phyloP scores from a whole-genome alignment of 2,888 invertebrate species.

The Chymomyza procnemis region DNA sequence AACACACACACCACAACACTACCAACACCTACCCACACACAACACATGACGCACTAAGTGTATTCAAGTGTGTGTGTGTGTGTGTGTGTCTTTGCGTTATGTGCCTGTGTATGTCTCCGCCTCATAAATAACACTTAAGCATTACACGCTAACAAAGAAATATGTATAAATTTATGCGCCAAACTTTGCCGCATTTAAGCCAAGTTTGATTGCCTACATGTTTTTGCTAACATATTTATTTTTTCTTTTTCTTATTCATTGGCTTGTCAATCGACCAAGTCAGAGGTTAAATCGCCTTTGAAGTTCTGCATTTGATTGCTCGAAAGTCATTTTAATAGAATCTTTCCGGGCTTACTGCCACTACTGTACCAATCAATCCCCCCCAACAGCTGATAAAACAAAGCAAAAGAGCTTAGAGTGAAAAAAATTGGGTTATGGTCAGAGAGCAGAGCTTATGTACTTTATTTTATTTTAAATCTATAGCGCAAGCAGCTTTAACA shows the following conservation, averaged over 20 bases:
- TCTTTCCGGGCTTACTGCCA: constrained; percentile 10
- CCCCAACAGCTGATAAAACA: constrained; percentile 21
- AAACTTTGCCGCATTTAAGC: constrained; percentile 15
- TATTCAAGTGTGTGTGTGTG: constrained; percentile 8
- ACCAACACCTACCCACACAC: background rate
- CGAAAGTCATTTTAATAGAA: constrained; percentile 30
- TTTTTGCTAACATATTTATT: constrained; percentile 24
- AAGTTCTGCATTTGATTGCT: constrained; percentile 31
- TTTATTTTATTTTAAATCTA: background rate
- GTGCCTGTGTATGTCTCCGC: too few relatives aligned
- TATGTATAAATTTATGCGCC: constrained; percentile 23
- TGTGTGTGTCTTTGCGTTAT: constrained; percentile 29
- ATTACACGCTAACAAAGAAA: constrained; percentile 47
- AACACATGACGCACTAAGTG: background rate
- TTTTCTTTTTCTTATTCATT: constrained; percentile 12
- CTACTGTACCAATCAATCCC: constrained; percentile 7
- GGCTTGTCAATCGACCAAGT: constrained; percentile 13
- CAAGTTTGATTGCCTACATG: constrained; percentile 33
- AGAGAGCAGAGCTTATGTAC: background rate
- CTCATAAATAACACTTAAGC: constrained; percentile 55
- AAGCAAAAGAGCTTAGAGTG: constrained; percentile 13
- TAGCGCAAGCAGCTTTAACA: background rate
- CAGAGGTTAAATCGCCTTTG: constrained; percentile 24
- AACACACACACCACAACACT: background rate
- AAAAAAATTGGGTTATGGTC: constrained; percentile 3